Percentiles rank a stretch among this genome's conserved stretches.
Evolutionary conservation across 2,113 vertebrate species (phyloP).

Genomic region (Scomber colias): DNA sequence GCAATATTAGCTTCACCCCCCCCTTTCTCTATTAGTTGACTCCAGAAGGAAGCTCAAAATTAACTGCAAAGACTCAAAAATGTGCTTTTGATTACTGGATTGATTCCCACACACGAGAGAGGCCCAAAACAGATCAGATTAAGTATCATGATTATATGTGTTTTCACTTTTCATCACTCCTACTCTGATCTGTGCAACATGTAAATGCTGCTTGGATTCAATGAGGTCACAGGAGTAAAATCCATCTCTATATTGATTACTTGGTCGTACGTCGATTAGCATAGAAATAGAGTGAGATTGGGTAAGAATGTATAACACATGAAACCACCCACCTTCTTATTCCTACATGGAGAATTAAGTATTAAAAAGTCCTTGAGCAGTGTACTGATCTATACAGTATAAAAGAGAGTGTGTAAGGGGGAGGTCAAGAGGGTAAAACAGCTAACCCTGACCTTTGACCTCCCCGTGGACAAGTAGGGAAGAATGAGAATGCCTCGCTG

Average conservation of each 20-base stretch:
- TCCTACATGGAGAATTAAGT: background rate
- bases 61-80: no score
- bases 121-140: no score
- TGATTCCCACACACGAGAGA: background rate
- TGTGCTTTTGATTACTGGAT: no score
- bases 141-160: no score
- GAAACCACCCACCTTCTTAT: background rate
- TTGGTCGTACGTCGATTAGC: background rate
- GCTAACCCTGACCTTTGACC: conserved; percentile 24
- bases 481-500: background rate
- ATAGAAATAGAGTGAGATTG: conserved; percentile 1
- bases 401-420: no score
- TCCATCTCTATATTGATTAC: conserved; percentile 21
- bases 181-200: no score
- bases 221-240: background rate
- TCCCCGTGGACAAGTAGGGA: background rate
- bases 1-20: no score
- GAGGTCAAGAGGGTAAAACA: background rate
- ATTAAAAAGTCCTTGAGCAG: background rate
- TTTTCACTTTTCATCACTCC: no score
- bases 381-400: no score
- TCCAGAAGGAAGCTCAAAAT: no score
- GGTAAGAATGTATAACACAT: background rate
- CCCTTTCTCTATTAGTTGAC: no score
- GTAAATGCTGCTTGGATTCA: background rate